phyloP scores from a whole-genome alignment of 1,140 invertebrate species.

The Nixonia krombeini region DNA sequence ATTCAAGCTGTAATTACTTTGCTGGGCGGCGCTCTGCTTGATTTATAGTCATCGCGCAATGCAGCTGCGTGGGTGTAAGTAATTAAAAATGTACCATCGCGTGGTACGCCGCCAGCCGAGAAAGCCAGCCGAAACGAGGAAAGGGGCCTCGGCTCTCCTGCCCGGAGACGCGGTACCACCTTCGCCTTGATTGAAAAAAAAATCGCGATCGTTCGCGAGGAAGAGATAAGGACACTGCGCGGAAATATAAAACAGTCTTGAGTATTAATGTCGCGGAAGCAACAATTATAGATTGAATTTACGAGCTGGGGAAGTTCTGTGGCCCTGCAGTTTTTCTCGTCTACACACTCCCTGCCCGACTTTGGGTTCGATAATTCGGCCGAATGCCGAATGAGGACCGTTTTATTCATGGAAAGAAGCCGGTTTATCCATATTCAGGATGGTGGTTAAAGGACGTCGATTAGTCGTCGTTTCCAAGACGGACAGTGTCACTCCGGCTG shows the following conservation, averaged over 20 bases:
- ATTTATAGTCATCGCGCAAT: slow-evolving; percentile 73
- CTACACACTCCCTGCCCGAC: neutral
- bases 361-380: slow-evolving; percentile 9
- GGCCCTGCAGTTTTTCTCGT: neutral
- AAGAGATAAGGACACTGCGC: slow-evolving; percentile 46
- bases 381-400: slow-evolving; percentile 1
- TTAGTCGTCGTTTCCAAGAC: slow-evolving; percentile 25
- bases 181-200: slow-evolving; percentile 60
- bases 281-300: slow-evolving; percentile 22
- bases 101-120: slow-evolving; percentile 62
- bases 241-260: slow-evolving; percentile 53
- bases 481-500: slow-evolving; percentile 28
- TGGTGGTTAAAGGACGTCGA: slow-evolving; percentile 27
- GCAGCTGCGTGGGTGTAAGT: slow-evolving; percentile 74
- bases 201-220: slow-evolving; percentile 45
- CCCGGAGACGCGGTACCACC: slow-evolving; percentile 47
- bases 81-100: slow-evolving; percentile 74
- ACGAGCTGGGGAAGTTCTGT: neutral
- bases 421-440: slow-evolving; percentile 41
- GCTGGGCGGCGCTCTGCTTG: slow-evolving; percentile 70
- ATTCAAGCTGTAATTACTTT: slow-evolving; percentile 74
- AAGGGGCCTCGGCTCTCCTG: slow-evolving; percentile 36
- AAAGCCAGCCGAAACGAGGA: slow-evolving; percentile 34
- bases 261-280: slow-evolving; percentile 41
- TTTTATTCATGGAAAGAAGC: slow-evolving; percentile 20